Conservation (phyloP, 2,113 vertebrate genomes). For the Sitta europaea region DNA sequence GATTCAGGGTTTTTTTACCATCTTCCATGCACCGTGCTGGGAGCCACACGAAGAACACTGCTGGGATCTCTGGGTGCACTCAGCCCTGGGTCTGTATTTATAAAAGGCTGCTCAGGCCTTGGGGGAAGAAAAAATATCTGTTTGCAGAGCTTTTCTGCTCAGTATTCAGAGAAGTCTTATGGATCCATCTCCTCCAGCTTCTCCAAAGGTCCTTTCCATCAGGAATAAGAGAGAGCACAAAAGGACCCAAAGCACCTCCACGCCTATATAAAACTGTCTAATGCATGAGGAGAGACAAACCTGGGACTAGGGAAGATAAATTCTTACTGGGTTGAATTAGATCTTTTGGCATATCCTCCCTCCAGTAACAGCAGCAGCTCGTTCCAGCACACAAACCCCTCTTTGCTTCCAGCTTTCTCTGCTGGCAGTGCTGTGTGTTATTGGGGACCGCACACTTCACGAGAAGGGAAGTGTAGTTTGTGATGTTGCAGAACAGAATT, state of each 20-base stretch:
- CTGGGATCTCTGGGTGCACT: neutral
- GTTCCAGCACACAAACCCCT: neutral
- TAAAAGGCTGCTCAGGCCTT: neutral
- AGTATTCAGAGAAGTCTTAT: neutral
- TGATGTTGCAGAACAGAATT: conserved; percentile 43
- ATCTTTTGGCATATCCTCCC: neutral
- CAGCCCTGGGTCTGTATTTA: neutral
- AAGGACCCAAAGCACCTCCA: neutral
- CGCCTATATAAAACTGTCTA: neutral
- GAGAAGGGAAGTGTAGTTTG: conserved; percentile 35
- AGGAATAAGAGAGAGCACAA: neutral
- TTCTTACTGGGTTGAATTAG: neutral
- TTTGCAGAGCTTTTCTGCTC: neutral
- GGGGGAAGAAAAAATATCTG: neutral
- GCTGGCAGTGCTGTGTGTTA: conserved; percentile 30
- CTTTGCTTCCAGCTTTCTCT: conserved; percentile 27
- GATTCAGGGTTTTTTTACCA: accelerated
- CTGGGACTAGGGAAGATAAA: neutral
- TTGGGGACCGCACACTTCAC: conserved; percentile 39
- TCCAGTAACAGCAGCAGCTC: neutral
- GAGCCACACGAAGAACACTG: neutral
- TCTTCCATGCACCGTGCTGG: neutral
- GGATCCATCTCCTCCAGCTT: neutral
- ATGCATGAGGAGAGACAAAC: neutral
- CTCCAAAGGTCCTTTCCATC: neutral